These are phyloP conservation scores for Ibidorhyncha struthersii DNA, from an alignment of 2,113 vertebrate genomes.

Conservation along the genomic window DNA sequence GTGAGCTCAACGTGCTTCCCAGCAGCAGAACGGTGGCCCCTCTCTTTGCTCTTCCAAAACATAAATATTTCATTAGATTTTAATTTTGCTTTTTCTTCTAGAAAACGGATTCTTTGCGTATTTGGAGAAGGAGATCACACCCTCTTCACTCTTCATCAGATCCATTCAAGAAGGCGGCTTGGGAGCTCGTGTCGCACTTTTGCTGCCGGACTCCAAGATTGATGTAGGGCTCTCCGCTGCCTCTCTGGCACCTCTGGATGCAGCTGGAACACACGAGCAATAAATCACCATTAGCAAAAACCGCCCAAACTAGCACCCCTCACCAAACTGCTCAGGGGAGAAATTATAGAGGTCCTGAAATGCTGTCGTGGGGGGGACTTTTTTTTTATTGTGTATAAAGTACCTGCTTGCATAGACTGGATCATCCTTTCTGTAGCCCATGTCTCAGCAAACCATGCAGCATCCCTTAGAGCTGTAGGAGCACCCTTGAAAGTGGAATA, in stretches of 20 bases:
- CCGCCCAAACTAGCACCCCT: neutral
- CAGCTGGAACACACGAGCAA: slow-evolving; percentile 32
- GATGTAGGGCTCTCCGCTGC: slow-evolving; percentile 38
- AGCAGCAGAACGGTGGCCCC: neutral
- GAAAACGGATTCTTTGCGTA: rapidly evolving
- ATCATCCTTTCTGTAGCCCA: neutral
- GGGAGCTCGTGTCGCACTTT: neutral
- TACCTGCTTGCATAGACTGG: neutral
- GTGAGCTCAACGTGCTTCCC: neutral
- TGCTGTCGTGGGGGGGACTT: rapidly evolving
- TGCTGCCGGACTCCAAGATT: slow-evolving; percentile 51
- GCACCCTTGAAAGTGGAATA: neutral
- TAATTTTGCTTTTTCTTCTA: neutral
- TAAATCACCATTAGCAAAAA: neutral
- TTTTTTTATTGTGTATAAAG: neutral
- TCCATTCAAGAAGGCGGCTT: slow-evolving; percentile 37
- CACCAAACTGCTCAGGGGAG: neutral
- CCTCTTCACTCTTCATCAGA: slow-evolving; percentile 72
- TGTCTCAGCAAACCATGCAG: neutral
- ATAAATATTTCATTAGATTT: neutral
- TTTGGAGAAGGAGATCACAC: neutral
- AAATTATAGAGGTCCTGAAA: neutral
- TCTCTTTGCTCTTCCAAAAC: neutral
- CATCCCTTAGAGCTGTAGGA: neutral
- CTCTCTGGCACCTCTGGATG: neutral